These are phyloP conservation scores for Caenorhabditis remanei DNA, from an alignment of 1,140 invertebrate species.

Conservation along the genomic window DNA sequence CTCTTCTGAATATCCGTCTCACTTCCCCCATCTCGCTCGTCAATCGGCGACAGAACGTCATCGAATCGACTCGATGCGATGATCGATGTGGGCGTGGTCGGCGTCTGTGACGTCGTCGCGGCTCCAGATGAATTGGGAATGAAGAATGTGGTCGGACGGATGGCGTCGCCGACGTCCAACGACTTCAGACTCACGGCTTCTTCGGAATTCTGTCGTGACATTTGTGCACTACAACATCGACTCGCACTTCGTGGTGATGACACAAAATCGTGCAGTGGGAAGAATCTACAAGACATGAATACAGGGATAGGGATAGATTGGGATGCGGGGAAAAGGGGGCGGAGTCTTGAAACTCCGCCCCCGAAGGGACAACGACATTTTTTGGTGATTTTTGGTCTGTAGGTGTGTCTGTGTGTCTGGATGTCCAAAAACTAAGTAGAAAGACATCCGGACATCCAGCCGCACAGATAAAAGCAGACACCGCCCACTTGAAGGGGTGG, in stretches of 20 bases:
- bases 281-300: slow-evolving; percentile 1
- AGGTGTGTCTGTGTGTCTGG: no score
- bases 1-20: neutral
- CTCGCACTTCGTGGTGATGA: slow-evolving; percentile 28
- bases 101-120: neutral
- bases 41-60: slow-evolving; percentile 49
- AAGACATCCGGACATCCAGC: no score
- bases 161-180: neutral
- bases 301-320: neutral
- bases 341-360: no score
- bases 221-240: slow-evolving; percentile 50
- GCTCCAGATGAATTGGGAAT: neutral
- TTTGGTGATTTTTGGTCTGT: no score
- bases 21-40: slow-evolving; percentile 22
- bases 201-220: slow-evolving; percentile 37
- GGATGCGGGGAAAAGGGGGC: neutral
- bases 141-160: slow-evolving; percentile 21
- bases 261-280: slow-evolving; percentile 46
- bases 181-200: slow-evolving; percentile 14
- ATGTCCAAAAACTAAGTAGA: no score
- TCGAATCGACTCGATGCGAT: neutral
- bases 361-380: no score
- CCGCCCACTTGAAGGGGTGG: no score
- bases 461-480: no score
- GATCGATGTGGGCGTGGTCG: neutral